A percentile compares a stretch with the other conserved stretches of the same genome.
Conservation (phyloP, 2,888 invertebrate species). For the Cistogaster globosa region DNA sequence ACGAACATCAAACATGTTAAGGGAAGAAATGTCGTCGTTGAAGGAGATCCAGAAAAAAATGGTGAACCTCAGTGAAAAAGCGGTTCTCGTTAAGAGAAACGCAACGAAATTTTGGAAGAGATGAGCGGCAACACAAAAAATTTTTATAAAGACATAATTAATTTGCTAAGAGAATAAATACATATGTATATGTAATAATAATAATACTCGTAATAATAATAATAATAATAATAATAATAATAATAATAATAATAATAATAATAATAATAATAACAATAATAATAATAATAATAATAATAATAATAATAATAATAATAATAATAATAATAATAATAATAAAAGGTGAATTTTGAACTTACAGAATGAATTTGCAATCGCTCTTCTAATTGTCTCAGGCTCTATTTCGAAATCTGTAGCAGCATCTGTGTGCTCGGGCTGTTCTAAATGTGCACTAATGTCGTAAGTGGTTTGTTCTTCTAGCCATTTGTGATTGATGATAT, state of each 20-base stretch:
- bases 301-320: constrained; percentile 13
- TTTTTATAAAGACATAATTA: constrained; percentile 13
- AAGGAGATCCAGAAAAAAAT: constrained; percentile 19
- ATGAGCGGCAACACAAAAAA: constrained; percentile 16
- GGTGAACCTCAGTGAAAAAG: constrained; percentile 11
- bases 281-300: constrained; percentile 3
- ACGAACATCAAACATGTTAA: constrained; percentile 22
- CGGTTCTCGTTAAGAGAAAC: constrained; percentile 20
- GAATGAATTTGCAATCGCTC: constrained; percentile 12
- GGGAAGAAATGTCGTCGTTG: constrained; percentile 13
- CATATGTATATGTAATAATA: neutral
- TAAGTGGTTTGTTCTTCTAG: constrained; percentile 2
- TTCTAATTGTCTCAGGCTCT: constrained; percentile 18
- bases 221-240: constrained; percentile 11
- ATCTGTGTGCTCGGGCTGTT: constrained; percentile 20
- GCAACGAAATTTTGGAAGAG: constrained; percentile 12
- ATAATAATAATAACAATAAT: constrained; percentile 10
- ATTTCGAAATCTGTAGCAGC: constrained; percentile 16
- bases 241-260: constrained; percentile 7
- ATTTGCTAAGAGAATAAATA: constrained; percentile 7
- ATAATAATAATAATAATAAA: constrained; percentile 13
- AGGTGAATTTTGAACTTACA: constrained; percentile 8
- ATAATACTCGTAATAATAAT: constrained; percentile 12
- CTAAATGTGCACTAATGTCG: constrained; percentile 9
- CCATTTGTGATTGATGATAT: constrained; percentile 20